Percentiles rank a stretch among this genome's conserved stretches.
These are phyloP conservation scores for Pararge aegeria DNA, from an alignment of 1,140 invertebrate species.

Conservation along the genomic window DNA sequence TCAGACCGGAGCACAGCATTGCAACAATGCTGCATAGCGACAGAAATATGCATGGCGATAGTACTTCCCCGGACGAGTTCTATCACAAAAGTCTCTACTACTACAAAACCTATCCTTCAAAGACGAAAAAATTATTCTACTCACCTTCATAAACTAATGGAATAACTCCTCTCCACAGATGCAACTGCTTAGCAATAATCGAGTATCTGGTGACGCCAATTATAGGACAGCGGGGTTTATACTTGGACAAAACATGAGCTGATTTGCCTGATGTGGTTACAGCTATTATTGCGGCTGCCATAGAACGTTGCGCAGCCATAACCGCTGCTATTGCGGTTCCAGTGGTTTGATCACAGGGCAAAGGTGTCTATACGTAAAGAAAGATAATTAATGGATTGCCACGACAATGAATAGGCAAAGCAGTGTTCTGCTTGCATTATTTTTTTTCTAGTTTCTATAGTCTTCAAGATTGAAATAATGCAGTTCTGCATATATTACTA, in stretches of 20 bases:
- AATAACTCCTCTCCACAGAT: constrained; percentile 44
- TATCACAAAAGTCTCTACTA: too few species aligned
- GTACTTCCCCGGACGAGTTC: too few species aligned
- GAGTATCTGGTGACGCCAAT: constrained; percentile 88
- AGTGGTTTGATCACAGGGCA: constrained; percentile 80
- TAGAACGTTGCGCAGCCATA: constrained; percentile 88
- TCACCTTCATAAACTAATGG: constrained; percentile 46
- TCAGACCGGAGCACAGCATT: too few species aligned
- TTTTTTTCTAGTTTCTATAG: too few species aligned
- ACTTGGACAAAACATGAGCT: constrained; percentile 88
- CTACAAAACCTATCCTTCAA: too few species aligned
- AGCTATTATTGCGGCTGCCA: constrained; percentile 91
- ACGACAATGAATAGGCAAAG: too few species aligned
- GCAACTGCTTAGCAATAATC: constrained; percentile 36
- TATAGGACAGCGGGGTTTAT: constrained; percentile 91
- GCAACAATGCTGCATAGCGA: too few species aligned
- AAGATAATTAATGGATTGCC: not conserved
- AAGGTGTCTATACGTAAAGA: constrained; percentile 34
- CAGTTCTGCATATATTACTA: too few species aligned
- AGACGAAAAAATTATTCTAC: not conserved
- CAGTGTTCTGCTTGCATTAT: too few species aligned
- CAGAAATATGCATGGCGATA: too few species aligned
- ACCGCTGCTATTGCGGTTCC: constrained; percentile 89
- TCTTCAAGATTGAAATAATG: too few species aligned
- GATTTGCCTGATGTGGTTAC: constrained; percentile 91